Conservation (phyloP, 1,140 invertebrate genomes). For the Tribolium madens region DNA sequence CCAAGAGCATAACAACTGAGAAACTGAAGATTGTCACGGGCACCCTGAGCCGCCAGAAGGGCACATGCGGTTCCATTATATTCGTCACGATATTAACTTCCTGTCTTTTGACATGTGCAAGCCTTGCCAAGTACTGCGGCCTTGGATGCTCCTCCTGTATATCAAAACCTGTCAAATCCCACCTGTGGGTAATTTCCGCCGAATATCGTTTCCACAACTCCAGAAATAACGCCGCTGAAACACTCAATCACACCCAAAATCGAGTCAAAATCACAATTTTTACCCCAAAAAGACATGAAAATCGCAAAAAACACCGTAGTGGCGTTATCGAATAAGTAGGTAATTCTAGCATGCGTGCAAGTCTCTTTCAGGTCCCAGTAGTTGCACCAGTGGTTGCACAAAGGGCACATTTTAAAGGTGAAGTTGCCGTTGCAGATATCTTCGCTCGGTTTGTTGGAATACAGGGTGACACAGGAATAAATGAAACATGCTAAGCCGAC, state of each 20-base stretch:
- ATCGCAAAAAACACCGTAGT: conserved; percentile 94
- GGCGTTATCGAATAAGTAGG: conserved; percentile 96
- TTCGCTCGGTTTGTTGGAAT: conserved; percentile 80
- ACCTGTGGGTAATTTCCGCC: conserved; percentile 89
- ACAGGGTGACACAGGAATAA: conserved; percentile 82
- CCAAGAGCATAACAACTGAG: conserved; percentile 84
- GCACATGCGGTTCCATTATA: conserved; percentile 83
- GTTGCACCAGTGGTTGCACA: conserved; percentile 86
- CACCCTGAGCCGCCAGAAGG: conserved; percentile 89
- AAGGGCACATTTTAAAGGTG: conserved; percentile 83
- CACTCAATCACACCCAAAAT: conserved; percentile 3
- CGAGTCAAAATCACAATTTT: conserved; percentile 49
- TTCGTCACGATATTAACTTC: conserved; percentile 82
- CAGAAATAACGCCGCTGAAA: conserved; percentile 83
- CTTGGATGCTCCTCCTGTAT: conserved; percentile 89
- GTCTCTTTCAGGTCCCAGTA: conserved; percentile 91
- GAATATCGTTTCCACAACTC: conserved; percentile 97
- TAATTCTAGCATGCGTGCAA: conserved; percentile 87
- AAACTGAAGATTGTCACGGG: conserved; percentile 87
- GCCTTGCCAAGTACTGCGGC: conserved; percentile 79
- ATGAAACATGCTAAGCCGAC: conserved; percentile 86
- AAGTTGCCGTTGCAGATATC: conserved; percentile 81
- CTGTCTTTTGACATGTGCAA: conserved; percentile 79
- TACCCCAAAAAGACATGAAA: conserved; percentile 97
- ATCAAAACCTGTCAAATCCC: conserved; percentile 91